Conservation (phyloP, 2,888 invertebrate genomes). For the Incurvaria masculella region DNA sequence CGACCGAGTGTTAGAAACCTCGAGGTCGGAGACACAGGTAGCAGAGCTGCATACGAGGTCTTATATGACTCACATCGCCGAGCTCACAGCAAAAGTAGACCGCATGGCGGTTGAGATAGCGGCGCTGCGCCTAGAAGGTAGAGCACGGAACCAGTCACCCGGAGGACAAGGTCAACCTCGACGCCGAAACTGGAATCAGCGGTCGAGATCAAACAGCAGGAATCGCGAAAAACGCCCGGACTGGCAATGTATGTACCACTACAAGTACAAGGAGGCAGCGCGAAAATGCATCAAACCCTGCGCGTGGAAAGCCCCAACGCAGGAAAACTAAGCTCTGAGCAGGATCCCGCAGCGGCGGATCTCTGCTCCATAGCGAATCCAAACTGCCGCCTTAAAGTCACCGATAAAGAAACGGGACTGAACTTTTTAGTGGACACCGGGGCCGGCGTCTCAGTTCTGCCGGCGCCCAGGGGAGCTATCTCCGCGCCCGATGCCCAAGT, state of each 20-base stretch:
- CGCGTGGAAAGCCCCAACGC: neutral
- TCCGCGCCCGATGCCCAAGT: conserved; percentile 2
- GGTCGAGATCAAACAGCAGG: too few species aligned
- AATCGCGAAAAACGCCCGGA: too few species aligned
- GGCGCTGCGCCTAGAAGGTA: too few species aligned
- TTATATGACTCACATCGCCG: too few species aligned
- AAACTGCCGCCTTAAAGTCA: conserved; percentile 11
- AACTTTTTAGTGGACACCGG: conserved; percentile 14
- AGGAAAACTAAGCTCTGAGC: neutral
- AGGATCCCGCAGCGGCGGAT: neutral
- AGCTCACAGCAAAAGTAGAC: too few species aligned
- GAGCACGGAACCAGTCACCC: too few species aligned
- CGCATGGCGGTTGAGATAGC: too few species aligned
- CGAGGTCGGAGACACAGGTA: too few species aligned
- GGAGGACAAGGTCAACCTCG: too few species aligned
- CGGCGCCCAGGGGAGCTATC: neutral
- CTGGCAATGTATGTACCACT: neutral
- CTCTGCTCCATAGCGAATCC: neutral
- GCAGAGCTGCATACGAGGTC: too few species aligned
- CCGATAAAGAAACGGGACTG: conserved; percentile 7
- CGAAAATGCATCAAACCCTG: neutral
- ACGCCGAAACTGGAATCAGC: too few species aligned
- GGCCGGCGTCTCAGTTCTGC: conserved; percentile 13
- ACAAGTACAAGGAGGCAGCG: neutral
- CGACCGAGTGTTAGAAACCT: too few species aligned